These are phyloP conservation scores for Microdon myrmicae DNA, from an alignment of 2,888 invertebrate genomes.

Conservation along the genomic window DNA sequence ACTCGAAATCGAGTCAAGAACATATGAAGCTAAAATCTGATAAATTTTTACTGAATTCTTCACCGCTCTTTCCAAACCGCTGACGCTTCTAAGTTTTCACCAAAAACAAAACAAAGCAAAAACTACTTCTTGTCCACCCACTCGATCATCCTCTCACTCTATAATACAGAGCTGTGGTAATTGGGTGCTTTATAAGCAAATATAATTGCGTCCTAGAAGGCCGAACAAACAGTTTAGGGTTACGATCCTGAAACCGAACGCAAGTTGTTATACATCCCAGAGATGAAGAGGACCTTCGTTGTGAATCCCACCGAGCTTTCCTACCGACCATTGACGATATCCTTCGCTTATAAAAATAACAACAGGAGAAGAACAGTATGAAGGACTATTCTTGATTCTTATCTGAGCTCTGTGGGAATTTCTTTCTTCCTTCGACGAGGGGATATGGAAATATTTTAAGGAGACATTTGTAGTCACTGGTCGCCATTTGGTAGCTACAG, in stretches of 20 bases:
- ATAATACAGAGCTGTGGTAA: conserved; percentile 31
- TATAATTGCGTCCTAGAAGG: conserved; percentile 42
- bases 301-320: conserved; percentile 10
- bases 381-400: conserved; percentile 44
- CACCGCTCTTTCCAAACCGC: too few species aligned
- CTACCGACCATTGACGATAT: conserved; percentile 6
- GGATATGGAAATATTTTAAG: conserved; percentile 10
- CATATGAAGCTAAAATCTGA: too few species aligned
- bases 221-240: conserved; percentile 31
- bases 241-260: conserved; percentile 19
- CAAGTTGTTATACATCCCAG: conserved; percentile 29
- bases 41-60: too few species aligned
- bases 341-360: background rate
- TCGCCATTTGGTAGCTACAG: conserved; percentile 31
- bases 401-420: conserved; percentile 30
- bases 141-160: conserved; percentile 16
- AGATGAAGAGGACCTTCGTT: conserved; percentile 31
- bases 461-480: conserved; percentile 38
- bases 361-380: conserved; percentile 18
- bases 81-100: too few species aligned
- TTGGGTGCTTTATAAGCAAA: conserved; percentile 47
- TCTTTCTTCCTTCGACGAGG: conserved; percentile 1
- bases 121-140: conserved; percentile 1
- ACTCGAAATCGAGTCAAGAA: too few species aligned
- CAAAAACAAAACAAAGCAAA: too few species aligned